Base-by-base conservation (phyloP, 2,113 vertebrate genomes). In the Podocnemis expansa region DNA sequence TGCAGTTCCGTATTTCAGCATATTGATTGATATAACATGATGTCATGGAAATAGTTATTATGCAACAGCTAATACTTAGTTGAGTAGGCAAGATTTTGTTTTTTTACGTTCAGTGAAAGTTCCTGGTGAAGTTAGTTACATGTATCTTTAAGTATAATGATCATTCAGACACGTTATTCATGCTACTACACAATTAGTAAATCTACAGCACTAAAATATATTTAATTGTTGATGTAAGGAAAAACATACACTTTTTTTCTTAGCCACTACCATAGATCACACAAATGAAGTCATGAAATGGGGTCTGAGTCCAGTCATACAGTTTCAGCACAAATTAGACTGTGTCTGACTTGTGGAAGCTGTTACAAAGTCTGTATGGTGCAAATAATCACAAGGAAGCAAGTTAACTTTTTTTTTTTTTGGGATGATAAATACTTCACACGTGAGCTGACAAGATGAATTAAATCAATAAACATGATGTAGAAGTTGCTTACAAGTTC, bases 391-490 rank as follows among this genome's bases (percentile, higher is more conserved):
- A 47, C 43, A 94, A 85, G 25, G n/a, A n/a, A 58, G 43, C 27
- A n/a, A 55, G 51, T 47, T n/a, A n/a, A n/a, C n/a, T 85, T 52
- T 82, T 4, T 25, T 63, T 58, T 80, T 88, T 93, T 94, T 95
- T 47, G 47, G 47, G 47, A 41, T 86, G 34, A 82, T 84, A 90
- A 90, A 14, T 95, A 76, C 81, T 96, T 89, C 73, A 55, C 24
- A 3, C 2, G 34, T 14, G 54, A 78, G 11, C 7, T 84, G 51
- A 88, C 90, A 80, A 7, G 17, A 45, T 51, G 76, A 70, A 24
- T 80, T 38, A 10, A 55, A 27, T 78, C 2, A 5, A 43, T 91
- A 10, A 58, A 0, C 41, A 87, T 85, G 13, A 29, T 49, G 3
- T 3, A 81, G 29, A 14, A 17, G 73, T n/a, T 90, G 86, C 34